Evolutionary conservation across 2,888 invertebrate genomes (phyloP).

Genomic region (Venustoraphidia nigricollis): DNA sequence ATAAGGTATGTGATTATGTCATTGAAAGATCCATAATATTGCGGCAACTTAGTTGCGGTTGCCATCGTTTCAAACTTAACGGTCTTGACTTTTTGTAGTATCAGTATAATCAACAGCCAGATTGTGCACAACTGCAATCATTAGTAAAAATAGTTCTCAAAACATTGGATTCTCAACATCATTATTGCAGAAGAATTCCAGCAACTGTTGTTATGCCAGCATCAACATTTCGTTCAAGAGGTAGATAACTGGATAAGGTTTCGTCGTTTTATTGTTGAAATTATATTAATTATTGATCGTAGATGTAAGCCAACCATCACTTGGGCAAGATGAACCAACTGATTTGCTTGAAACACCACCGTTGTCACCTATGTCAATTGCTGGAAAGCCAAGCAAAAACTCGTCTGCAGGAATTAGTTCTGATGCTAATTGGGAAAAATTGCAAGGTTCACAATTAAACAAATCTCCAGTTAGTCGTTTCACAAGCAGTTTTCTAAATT

Average conservation of each 20-base stretch:
- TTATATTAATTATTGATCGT: conserved; percentile 6
- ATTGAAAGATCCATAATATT: not conserved
- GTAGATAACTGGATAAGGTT: conserved; percentile 22
- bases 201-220: conserved; percentile 63
- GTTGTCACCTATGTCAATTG: conserved; percentile 34
- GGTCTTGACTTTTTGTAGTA: conserved; percentile 33
- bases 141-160: conserved; percentile 81
- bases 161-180: conserved; percentile 82
- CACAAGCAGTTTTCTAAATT: conserved; percentile 14
- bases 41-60: not conserved
- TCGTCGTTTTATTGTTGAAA: too few species aligned
- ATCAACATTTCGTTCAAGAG: conserved; percentile 47
- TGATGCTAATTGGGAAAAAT: conserved; percentile 1
- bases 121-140: conserved; percentile 56
- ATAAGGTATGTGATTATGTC: conserved; percentile 52
- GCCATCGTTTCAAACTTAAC: not conserved
- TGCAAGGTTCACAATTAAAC: conserved; percentile 7
- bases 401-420: conserved; percentile 1
- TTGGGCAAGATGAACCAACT: conserved; percentile 48
- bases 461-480: conserved; percentile 16
- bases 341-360: conserved; percentile 37
- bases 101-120: conserved; percentile 56
- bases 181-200: conserved; percentile 75
- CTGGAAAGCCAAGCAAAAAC: conserved; percentile 1
- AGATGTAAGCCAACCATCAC: conserved; percentile 64